Evolutionary conservation across 92 coral and sea anemone genomes (phyloP), one percentile per base, ranked within the genome.

Genomic region (Siderastrea radians): DNA sequence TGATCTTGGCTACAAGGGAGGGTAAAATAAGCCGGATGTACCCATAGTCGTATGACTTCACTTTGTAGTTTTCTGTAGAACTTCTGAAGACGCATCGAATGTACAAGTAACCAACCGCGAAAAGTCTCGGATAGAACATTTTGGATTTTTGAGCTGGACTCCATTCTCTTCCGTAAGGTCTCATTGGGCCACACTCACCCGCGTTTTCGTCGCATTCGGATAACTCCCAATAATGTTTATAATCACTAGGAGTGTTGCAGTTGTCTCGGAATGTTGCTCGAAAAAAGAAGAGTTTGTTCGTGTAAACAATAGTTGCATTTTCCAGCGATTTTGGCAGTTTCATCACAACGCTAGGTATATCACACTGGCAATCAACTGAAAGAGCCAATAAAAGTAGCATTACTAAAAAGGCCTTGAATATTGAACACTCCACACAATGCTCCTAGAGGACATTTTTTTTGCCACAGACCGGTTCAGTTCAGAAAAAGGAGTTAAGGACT

Each of bases 291-390:
- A 43, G 60, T 72, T 57, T 60, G 57, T 72, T 68, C 17, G 75
- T 63, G 84, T 86, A 85, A 38, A 91, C 89, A 59, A 65, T 68
- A 7, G 62, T 77, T 48, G 98, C 93, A 53, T 88, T 66, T 4
- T 74, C 72, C 57, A 82, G 53, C 51, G 84, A 74, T 84, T 85
- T 93, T 54, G 67, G 57, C n/a, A 95, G 76, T 12, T 72, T 74
- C 16, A 88, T 57, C 2, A 45, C 79, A 46, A 95, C 85, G 3
- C 55, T 83, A 12, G 96, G 96, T 7, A 91, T 86, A 53, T 77
- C 90, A 58, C 98, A 95, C 51, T 77, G 71, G 61, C 95, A 93
- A 43, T 82, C 79, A 82, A 90, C 98, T 95, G 84, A 54, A 75
- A n/a, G 49, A 59, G 38, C 51, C 15, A 48, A 73, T 9, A 12